Percentiles rank a stretch among this genome's conserved stretches.
These are phyloP conservation scores for Lamellibrachia satsuma DNA, from an alignment of 2,888 invertebrate genomes.

Conservation along the genomic window DNA sequence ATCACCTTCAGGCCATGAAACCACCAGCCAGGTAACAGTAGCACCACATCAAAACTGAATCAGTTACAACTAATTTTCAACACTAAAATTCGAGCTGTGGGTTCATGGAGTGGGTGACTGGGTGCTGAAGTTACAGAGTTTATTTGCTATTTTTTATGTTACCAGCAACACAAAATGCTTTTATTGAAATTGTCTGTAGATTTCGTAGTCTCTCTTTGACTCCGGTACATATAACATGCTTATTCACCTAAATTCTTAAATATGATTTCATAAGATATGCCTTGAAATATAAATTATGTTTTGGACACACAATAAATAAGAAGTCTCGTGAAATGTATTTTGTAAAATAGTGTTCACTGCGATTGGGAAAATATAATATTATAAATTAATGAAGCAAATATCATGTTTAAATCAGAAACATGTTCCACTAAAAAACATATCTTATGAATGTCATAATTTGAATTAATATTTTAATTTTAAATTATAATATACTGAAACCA, in stretches of 20 bases:
- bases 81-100: neutral
- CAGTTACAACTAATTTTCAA: neutral
- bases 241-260: too few species aligned
- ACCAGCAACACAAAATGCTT: neutral
- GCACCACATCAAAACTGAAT: neutral
- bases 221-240: too few species aligned
- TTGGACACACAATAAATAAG: neutral
- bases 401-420: neutral
- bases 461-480: neutral
- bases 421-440: neutral
- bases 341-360: neutral
- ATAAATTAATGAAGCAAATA: neutral
- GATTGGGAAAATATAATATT: too few species aligned
- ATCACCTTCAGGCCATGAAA: neutral
- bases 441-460: neutral
- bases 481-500: neutral
- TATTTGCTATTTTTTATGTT: neutral
- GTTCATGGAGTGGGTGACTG: neutral
- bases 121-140: neutral
- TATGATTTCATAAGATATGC: too few species aligned
- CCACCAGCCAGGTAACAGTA: neutral
- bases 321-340: neutral
- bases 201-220: too few species aligned
- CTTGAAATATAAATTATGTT: neutral
- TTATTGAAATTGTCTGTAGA: neutral